A percentile compares a stretch with the other conserved stretches of the same genome.
phyloP scores from a whole-genome alignment of 1,140 invertebrate species.

The Psix sp. region DNA sequence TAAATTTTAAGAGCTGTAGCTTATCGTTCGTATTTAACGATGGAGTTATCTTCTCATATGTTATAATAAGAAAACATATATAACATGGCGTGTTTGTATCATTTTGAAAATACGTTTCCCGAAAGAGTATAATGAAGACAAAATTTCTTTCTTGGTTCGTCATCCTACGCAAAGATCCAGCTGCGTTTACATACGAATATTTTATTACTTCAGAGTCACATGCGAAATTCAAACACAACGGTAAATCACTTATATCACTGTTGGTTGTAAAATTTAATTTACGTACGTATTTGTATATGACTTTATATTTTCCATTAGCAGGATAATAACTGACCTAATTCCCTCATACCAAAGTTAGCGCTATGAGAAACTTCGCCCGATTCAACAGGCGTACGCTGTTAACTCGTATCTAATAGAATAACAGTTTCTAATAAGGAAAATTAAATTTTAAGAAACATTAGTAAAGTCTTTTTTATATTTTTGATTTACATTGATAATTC shows the following conservation, averaged over 20 bases:
- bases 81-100: slow-evolving; percentile 10
- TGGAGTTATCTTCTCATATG: slow-evolving; percentile 17
- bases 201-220: slow-evolving; percentile 69
- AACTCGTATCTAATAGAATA: slow-evolving; percentile 55
- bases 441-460: slow-evolving; percentile 51
- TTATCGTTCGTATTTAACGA: slow-evolving; percentile 2
- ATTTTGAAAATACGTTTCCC: slow-evolving; percentile 42
- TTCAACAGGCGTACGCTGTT: slow-evolving; percentile 31
- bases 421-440: slow-evolving; percentile 56
- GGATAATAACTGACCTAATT: slow-evolving; percentile 74
- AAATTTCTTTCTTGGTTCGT: slow-evolving; percentile 46
- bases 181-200: slow-evolving; percentile 60
- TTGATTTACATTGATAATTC: too few relatives aligned
- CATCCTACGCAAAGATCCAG: slow-evolving; percentile 59
- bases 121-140: slow-evolving; percentile 47
- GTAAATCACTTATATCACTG: slow-evolving; percentile 71
- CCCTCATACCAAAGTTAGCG: slow-evolving; percentile 52
- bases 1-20: slow-evolving; percentile 4
- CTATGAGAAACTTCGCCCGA: slow-evolving; percentile 52
- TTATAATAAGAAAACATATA: slow-evolving; percentile 38
- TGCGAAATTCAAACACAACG: slow-evolving; percentile 69
- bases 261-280: slow-evolving; percentile 72
- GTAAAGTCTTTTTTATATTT: too few relatives aligned
- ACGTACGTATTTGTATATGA: slow-evolving; percentile 70
- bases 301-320: slow-evolving; percentile 75